Percentiles rank a stretch among this genome's conserved stretches.
These are phyloP conservation scores for Netelia virgata DNA, from an alignment of 2,888 invertebrate genomes.

Conservation along the genomic window DNA sequence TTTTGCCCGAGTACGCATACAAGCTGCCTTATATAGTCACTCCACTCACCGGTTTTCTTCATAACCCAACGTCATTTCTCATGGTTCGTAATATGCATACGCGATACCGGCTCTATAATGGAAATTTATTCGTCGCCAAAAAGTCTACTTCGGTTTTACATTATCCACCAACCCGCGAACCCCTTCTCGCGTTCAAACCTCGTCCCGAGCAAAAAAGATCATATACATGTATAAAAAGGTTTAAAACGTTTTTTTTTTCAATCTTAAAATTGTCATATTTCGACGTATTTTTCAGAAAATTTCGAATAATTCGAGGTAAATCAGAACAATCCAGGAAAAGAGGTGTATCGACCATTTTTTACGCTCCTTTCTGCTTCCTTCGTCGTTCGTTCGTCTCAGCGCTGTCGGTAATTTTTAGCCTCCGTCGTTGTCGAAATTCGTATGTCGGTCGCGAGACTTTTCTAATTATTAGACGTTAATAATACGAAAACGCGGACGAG, in stretches of 20 bases:
- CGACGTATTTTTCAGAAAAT: neutral
- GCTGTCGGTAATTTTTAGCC: neutral
- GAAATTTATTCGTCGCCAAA: slow-evolving; percentile 62
- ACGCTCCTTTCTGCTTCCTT: no score
- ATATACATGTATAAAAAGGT: neutral
- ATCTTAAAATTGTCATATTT: neutral
- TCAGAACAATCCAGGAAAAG: no score
- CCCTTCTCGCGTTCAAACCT: neutral
- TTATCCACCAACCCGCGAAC: neutral
- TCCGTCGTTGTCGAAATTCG: neutral
- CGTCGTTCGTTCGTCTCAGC: neutral
- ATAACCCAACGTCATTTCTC: slow-evolving; percentile 50
- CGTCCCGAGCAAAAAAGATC: slow-evolving; percentile 9
- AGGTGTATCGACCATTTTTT: no score
- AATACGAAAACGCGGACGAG: slow-evolving; percentile 76
- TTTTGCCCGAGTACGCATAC: slow-evolving; percentile 7
- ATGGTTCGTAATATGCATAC: slow-evolving; percentile 16
- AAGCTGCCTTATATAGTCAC: slow-evolving; percentile 33
- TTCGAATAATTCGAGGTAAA: no score
- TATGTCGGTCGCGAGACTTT: slow-evolving; percentile 55
- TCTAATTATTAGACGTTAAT: slow-evolving; percentile 84
- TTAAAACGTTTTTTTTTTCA: neutral
- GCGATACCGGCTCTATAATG: slow-evolving; percentile 17
- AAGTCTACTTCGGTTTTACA: slow-evolving; percentile 41
- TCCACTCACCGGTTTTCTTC: slow-evolving; percentile 36